Percentiles rank a stretch among this genome's conserved stretches.
Evolutionary conservation across 1,140 invertebrate species (phyloP).

Genomic region (Dinoponera quadriceps): DNA sequence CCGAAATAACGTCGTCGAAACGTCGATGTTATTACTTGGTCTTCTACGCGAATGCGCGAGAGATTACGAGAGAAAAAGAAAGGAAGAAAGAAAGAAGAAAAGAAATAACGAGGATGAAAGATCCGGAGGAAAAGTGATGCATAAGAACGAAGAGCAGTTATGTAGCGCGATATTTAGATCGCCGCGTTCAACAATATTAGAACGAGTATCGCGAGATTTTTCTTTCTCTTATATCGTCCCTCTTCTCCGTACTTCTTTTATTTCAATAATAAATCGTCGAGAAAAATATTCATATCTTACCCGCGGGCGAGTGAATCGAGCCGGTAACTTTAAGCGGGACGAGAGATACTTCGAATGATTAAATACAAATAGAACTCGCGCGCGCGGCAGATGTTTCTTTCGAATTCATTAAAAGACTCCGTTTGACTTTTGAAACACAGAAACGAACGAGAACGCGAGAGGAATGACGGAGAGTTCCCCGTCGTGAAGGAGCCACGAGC

Average conservation of each 20-base stretch:
- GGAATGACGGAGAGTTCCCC: no score
- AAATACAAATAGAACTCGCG: background rate
- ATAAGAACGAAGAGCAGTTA: background rate
- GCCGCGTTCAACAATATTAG: constrained; percentile 7
- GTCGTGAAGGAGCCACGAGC: no score
- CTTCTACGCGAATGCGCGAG: constrained; percentile 22
- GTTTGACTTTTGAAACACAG: background rate
- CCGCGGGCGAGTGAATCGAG: no score
- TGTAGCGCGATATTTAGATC: background rate
- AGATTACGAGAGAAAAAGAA: no score
- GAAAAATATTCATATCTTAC: no score
- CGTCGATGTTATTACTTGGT: constrained; percentile 51
- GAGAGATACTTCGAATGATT: no score
- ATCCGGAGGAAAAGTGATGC: background rate
- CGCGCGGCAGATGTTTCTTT: background rate
- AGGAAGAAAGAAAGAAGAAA: no score
- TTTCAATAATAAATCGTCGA: no score
- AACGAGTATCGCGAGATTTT: background rate
- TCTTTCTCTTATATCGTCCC: background rate
- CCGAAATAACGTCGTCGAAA: constrained; percentile 43
- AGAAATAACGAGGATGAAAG: constrained; percentile 1
- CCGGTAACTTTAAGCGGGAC: no score
- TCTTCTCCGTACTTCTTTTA: no score
- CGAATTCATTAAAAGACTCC: background rate
- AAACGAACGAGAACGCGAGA: background rate